Evolutionary conservation across 2,888 invertebrate species (phyloP).

Genomic region (Chrysina gloriosa): DNA sequence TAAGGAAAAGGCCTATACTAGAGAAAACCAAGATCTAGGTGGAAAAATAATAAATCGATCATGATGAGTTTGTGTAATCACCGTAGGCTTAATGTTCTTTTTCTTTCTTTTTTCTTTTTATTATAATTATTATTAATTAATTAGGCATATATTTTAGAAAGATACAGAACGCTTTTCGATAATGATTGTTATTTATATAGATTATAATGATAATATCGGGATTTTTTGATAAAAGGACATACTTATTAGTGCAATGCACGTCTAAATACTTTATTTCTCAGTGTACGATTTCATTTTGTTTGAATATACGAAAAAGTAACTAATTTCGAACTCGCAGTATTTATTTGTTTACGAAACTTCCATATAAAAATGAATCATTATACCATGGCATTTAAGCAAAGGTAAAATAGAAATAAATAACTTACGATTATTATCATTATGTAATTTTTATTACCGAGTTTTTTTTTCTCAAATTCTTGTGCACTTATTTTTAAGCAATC

Average conservation of each 20-base stretch:
- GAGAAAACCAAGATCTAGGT: not conserved
- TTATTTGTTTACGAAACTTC: not conserved
- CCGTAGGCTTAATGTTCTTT: conserved; percentile 29
- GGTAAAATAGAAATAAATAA: not conserved
- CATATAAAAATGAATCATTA: not conserved
- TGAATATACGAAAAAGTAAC: too few relatives aligned
- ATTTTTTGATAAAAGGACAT: not conserved
- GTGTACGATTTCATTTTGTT: conserved; percentile 11
- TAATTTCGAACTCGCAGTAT: too few relatives aligned
- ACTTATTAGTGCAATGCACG: conserved; percentile 10
- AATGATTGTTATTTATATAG: conserved; percentile 23
- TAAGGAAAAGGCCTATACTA: conserved; percentile 45
- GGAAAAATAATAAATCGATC: conserved; percentile 13
- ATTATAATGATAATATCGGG: conserved; percentile 10
- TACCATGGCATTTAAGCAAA: not conserved
- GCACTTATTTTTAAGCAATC: conserved; percentile 21
- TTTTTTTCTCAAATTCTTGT: conserved; percentile 26
- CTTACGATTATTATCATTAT: conserved; percentile 3
- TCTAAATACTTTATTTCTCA: not conserved
- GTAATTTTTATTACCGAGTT: conserved; percentile 14
- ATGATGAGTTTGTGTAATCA: conserved; percentile 3
- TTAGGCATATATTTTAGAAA: conserved; percentile 36
- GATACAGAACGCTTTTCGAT: conserved; percentile 27
- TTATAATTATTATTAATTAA: conserved; percentile 31
- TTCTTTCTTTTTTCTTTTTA: conserved; percentile 4